These are phyloP conservation scores for Parotocinclus haroldoi DNA, from an alignment of 2,797 vertebrate genomes.

Conservation along the genomic window DNA sequence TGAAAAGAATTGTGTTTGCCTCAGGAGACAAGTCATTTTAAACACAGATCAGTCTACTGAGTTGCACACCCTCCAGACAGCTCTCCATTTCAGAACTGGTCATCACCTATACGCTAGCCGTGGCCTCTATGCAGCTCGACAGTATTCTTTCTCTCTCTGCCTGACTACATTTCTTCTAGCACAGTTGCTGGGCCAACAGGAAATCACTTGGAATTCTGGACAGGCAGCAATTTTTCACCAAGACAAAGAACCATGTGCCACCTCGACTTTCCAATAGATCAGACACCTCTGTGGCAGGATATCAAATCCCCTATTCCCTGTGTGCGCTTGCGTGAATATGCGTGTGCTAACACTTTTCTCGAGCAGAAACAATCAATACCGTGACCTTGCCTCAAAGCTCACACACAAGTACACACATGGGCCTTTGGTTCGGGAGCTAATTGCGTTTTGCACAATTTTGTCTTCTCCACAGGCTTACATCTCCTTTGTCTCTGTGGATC, in stretches of 20 bases:
- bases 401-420: constrained; percentile 7
- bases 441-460: constrained; percentile 38
- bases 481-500: not conserved
- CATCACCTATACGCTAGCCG: not conserved
- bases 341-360: constrained; percentile 24
- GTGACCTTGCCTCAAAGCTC: constrained; percentile 23
- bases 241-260: constrained; percentile 39
- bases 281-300: constrained; percentile 41
- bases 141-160: constrained; percentile 14
- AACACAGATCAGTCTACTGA: constrained; percentile 33
- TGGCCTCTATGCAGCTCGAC: not conserved
- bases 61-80: constrained; percentile 27
- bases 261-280: constrained; percentile 41
- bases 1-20: constrained; percentile 16
- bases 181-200: constrained; percentile 14
- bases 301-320: constrained; percentile 27
- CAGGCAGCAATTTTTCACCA: constrained; percentile 42
- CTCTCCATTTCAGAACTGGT: constrained; percentile 20
- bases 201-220: constrained; percentile 43
- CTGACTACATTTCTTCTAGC: constrained; percentile 29
- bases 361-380: constrained; percentile 42
- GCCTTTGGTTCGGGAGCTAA: constrained; percentile 30
- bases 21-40: constrained; percentile 37
- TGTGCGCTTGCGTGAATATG: constrained; percentile 18
- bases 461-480: constrained; percentile 4